Percentiles rank a stretch among this genome's conserved stretches.
Evolutionary conservation across 2,113 vertebrate genomes (phyloP).

Genomic region (Forbesichthys agassizii): DNA sequence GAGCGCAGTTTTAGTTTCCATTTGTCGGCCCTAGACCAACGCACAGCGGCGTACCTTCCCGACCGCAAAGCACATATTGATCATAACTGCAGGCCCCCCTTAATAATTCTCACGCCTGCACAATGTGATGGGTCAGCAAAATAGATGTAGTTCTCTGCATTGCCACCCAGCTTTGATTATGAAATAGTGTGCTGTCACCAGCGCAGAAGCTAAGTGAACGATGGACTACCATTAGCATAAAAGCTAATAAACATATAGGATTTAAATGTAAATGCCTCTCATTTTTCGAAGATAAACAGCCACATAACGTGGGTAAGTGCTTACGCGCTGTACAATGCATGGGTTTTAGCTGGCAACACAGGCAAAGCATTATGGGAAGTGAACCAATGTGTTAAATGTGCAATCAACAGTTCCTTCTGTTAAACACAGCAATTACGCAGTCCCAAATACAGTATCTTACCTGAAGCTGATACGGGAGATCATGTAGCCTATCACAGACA

Average conservation of each 20-base stretch:
- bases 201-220: not conserved
- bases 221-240: not conserved
- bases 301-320: not conserved
- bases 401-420: not conserved
- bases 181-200: not conserved
- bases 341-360: too few species aligned
- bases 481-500: too few species aligned
- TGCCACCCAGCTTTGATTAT: constrained; percentile 5
- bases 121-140: constrained; percentile 17
- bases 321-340: not conserved
- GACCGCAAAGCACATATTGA: constrained; percentile 20
- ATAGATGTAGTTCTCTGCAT: constrained; percentile 8
- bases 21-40: not conserved
- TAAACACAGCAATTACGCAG: not conserved
- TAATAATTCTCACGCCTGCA: constrained; percentile 12
- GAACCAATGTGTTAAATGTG: not conserved
- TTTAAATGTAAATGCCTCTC: not conserved
- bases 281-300: too few species aligned
- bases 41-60: constrained; percentile 17
- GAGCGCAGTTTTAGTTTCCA: not conserved
- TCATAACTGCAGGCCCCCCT: constrained; percentile 11
- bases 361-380: too few species aligned
- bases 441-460: not conserved
- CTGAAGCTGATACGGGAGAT: not conserved
- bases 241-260: constrained; percentile 10